Base-by-base conservation (phyloP, 2,888 invertebrate genomes). In the Polydrusus tereticollis region DNA sequence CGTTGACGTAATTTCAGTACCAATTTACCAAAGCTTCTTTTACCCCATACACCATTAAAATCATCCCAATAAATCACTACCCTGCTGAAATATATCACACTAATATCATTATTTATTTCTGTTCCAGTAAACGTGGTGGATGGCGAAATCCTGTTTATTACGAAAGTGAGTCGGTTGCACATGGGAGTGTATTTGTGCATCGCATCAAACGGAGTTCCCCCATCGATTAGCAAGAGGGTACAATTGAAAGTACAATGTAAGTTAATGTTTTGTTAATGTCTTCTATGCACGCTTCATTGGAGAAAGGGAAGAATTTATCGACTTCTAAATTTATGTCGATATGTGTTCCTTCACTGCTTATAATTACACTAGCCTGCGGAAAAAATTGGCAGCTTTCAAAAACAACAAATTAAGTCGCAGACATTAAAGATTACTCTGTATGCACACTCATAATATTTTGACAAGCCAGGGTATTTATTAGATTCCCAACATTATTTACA, bases 171-270 rank as follows among this genome's bases (percentile, higher is more conserved):
- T 80, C 90, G 96, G 55, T 89, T 96, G 74, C 96, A 96, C 85
- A 96, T 96, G 96, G 96, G 95, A 21, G 94, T 95, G 33, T 97
- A 96, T 86, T 88, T 96, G 74, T 96, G 96, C 86, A 96, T 96
- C 77, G 97, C 97, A 12, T 94, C 94, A 69, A 97, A 97, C 84
- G 95, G 95, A 69, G 95, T 97, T 29, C 95, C 95, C 26, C 96
- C 96, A 8, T 94, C 95, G 58, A 95, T 94, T 81, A 95, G 95
- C 86, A 93, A 94, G 85, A 88, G 94, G 77, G 93, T 95, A 68
- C 90, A 93, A 79, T 89, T 95, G 47, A 90, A 93, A 86, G 94
- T 95, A 65, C 93, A 94, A 87, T 94, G 94, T 94, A 87, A 92
- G 93, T 92, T 47, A 67, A 62, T 74, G 69, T 60, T 66, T 70